Base-by-base conservation (phyloP, 1,140 invertebrate species). In the Drosophila equinoxialis region DNA sequence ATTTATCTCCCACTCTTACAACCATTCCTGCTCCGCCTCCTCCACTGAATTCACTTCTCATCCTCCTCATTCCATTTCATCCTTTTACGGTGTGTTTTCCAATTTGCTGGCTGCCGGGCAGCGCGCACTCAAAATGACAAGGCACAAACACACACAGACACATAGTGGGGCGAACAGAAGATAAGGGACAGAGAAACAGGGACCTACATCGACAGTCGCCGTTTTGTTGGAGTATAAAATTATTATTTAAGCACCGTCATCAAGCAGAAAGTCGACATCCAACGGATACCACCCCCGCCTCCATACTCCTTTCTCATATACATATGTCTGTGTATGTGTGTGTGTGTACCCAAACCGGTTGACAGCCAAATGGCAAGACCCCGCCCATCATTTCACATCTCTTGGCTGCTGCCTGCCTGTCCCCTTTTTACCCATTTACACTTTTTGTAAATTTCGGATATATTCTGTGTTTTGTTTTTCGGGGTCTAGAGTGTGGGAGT, bases 221-320 rank as follows among this genome's bases (percentile, higher is more conserved):
- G 76, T 81, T 89, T 83, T 89, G 84, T 84, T 80, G 81, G 77
- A 79, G 84, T 89, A 89, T 89, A 89, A 90, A 90, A 90, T 90
- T 90, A 83, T 90, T 83, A 86, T 90, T 90, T 90, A 90, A 90
- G 87, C 87, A 90, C 82, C 82, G 86, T 90, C 86, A 90, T 90
- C 86, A 90, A 90, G 79, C 82, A 86, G 74, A 87, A 89, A 86
- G 83, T 86, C 83, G 77, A 87, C 83, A 73, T 77, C 65, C 57
- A 63, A 35, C 68, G 39, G 54, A 26, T 7, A 39, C 23, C 26
- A 65, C 63, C 10, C 39, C 7, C 65, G 39, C n/a, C 42, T n/a
- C 20, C 39, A 0, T 37, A 30, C 57, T 30, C 41, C 13, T 37
- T 74, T 39, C 57, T 71, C 71, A 85, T 65, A 73, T 85, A 71